Evolutionary conservation across 1,140 invertebrate genomes (phyloP), one percentile per base, ranked within the genome.

Genomic region (Nephotettix cincticeps): DNA sequence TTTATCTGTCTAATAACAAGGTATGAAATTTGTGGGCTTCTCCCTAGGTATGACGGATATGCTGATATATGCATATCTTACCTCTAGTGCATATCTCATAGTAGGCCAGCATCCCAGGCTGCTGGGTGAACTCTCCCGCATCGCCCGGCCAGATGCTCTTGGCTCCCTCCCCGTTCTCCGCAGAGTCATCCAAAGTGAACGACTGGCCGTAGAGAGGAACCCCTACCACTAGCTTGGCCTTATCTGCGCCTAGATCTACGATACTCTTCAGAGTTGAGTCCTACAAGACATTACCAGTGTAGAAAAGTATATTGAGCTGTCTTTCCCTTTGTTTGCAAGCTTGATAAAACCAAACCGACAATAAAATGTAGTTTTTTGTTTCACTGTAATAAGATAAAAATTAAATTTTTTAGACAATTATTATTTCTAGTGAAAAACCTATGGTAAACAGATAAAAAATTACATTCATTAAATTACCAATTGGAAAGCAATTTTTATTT

Each of bases 201-300:
- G 87, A 90, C 79, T 96, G 94, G 0, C 95, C 95, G 76, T 97
- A 97, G 75, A 96, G 91, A 0, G 94, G 91, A 72, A 98, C 84
- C 9, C 95, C 94, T 11, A 97, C 79, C 1, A 96, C 81, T 0
- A 99, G 79, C 78, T 98, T 98, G 23, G 89, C 86, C 28, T 86
- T 86, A 6, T 90, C 87, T 6, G 91, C 92, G 13, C 96, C 96
- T 56, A 87, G 83, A 23, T 82, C 79, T 0, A 92, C 83, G 27
- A 93, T 76, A 67, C 91, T 85, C 77, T 93, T 88, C 80, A 95
- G 86, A 0, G 93, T 90, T 65, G 86, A 93, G 77, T 94, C 93
- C 90, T 92, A 75, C 63, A 80, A 65, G 2, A 9, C 47, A 51
- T n/a, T n/a, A n/a, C 9, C 9, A 43, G n/a, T 9, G 9, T 43